A percentile compares a stretch with the other conserved stretches of the same genome.
Conservation (phyloP, 2,888 invertebrate genomes). For the Cylindroiulus punctatus region DNA sequence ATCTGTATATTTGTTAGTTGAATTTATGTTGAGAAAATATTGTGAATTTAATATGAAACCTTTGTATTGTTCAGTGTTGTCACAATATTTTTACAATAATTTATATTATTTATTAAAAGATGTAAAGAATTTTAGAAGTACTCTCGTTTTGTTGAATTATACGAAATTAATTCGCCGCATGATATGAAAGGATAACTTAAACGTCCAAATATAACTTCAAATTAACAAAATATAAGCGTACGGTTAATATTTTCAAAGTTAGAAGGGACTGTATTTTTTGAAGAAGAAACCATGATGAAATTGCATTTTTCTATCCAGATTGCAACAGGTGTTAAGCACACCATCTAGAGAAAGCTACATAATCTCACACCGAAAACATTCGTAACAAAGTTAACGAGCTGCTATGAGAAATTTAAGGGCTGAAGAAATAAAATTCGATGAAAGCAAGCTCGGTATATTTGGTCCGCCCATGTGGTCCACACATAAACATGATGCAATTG, state of each 20-base stretch:
- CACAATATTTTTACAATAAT: conserved; percentile 51
- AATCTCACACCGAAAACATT: neutral
- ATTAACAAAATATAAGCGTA: too few species aligned
- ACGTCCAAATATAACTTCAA: too few species aligned
- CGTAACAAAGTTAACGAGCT: neutral
- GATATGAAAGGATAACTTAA: neutral
- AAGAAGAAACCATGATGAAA: neutral
- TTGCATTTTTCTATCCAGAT: neutral
- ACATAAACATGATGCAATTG: conserved; percentile 34
- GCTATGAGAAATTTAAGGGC: neutral
- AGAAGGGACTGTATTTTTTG: too few species aligned
- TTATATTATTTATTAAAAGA: conserved; percentile 52
- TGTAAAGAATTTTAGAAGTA: conserved; percentile 23
- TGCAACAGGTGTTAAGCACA: conserved; percentile 30
- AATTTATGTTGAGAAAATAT: conserved; percentile 38
- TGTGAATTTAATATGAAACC: conserved; percentile 38
- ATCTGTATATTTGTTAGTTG: conserved; percentile 46
- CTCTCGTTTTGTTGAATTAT: neutral
- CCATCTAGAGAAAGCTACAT: neutral
- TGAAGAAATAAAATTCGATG: conserved; percentile 2
- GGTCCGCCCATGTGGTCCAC: neutral
- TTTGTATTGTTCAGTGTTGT: conserved; percentile 40
- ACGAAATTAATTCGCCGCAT: neutral
- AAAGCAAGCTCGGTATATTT: conserved; percentile 34
- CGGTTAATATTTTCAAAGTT: too few species aligned